These are phyloP conservation scores for Pica pica DNA, from an alignment of 2,113 vertebrate species.

Conservation along the genomic window DNA sequence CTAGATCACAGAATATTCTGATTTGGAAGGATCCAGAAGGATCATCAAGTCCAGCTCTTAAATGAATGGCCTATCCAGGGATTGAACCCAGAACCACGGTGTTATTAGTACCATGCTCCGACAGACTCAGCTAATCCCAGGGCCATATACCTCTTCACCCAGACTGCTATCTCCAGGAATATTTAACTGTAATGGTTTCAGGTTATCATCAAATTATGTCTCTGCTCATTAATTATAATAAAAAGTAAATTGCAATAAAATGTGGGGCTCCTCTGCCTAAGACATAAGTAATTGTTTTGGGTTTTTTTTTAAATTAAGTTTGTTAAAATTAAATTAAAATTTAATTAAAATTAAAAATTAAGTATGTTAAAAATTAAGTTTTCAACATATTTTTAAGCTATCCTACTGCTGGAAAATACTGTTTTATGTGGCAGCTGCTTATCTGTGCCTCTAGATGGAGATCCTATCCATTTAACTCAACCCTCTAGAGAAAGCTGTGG, in stretches of 20 bases:
- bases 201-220: background rate
- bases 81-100: accelerated
- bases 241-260: background rate
- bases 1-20: background rate
- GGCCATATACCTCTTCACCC: background rate
- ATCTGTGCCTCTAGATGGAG: slow-evolving; percentile 54
- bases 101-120: background rate
- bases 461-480: slow-evolving; percentile 29
- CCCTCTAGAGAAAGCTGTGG: background rate
- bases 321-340: no score
- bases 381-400: background rate
- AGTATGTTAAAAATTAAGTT: no score
- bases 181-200: background rate
- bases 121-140: background rate
- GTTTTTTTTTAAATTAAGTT: no score
- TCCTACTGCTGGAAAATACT: background rate
- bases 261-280: background rate
- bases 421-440: background rate
- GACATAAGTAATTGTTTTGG: background rate
- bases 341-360: no score
- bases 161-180: background rate
- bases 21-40: background rate
- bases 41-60: background rate
- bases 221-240: background rate
- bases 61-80: background rate